These are phyloP conservation scores for Plagiodera versicolora DNA, from an alignment of 2,888 invertebrate species.

Conservation along the genomic window DNA sequence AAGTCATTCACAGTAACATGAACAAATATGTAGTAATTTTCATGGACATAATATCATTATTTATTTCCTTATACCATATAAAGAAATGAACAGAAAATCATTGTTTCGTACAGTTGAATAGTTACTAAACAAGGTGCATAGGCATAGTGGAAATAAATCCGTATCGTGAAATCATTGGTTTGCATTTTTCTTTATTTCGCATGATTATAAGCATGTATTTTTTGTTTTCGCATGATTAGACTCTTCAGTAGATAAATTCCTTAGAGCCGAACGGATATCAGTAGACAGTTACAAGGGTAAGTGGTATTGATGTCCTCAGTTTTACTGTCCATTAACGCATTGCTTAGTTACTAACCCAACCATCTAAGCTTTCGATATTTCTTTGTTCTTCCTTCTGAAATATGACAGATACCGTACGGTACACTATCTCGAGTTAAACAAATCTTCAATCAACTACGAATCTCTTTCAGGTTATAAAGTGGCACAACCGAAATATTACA, in stretches of 20 bases:
- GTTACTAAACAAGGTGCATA: no score
- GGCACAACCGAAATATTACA: conserved; percentile 37
- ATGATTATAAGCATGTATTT: conserved; percentile 26
- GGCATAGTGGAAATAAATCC: background rate
- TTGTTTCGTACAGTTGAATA: no score
- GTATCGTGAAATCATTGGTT: background rate
- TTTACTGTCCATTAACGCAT: conserved; percentile 6
- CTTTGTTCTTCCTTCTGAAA: conserved; percentile 13
- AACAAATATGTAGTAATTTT: no score
- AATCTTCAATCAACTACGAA: conserved; percentile 16
- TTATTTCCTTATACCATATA: no score
- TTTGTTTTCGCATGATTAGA: conserved; percentile 42
- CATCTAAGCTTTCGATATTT: background rate
- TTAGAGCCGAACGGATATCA: conserved; percentile 44
- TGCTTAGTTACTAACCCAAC: background rate
- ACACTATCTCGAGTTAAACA: conserved; percentile 16
- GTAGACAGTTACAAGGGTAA: conserved; percentile 44
- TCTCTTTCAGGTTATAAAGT: conserved; percentile 42
- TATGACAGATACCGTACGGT: conserved; percentile 33
- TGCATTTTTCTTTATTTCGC: conserved; percentile 16
- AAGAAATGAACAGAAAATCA: no score
- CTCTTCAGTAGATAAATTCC: conserved; percentile 44
- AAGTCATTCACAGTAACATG: conserved; percentile 40
- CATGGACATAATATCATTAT: no score
- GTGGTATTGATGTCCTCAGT: conserved; percentile 27